Evolutionary conservation across 2,113 vertebrate genomes (phyloP).

Genomic region (Aepyceros melampus): DNA sequence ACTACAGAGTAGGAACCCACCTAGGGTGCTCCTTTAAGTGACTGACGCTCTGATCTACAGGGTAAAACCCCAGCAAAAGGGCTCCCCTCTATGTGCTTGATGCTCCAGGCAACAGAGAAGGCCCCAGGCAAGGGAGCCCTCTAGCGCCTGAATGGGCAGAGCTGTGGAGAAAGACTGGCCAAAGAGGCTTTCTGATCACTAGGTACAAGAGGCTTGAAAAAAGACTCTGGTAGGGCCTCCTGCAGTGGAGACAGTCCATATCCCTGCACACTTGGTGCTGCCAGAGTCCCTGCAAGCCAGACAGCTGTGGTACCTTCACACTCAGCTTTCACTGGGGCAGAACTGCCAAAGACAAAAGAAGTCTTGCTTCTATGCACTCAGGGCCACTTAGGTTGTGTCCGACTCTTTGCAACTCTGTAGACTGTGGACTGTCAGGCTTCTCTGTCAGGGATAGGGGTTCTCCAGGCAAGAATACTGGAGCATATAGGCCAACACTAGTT

Average conservation of each 20-base stretch:
- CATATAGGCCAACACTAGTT: background rate
- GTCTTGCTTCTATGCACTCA: background rate
- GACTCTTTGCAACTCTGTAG: background rate
- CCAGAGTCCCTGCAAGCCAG: background rate
- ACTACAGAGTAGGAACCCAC: background rate
- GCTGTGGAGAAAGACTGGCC: background rate
- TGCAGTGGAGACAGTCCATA: too few relatives aligned
- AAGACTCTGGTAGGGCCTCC: background rate
- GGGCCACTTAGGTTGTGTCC: background rate
- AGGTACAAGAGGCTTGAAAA: background rate
- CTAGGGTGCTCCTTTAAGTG: background rate
- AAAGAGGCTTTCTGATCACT: background rate
- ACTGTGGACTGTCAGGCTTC: background rate
- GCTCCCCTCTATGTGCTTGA: background rate
- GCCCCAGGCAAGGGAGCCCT: background rate
- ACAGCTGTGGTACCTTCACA: background rate
- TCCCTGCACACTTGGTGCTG: rapidly evolving
- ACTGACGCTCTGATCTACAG: background rate
- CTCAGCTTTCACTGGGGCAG: background rate
- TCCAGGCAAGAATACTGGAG: background rate
- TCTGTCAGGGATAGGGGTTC: background rate
- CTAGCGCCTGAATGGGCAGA: background rate
- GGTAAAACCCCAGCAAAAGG: background rate
- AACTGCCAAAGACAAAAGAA: background rate
- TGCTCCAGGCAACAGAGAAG: background rate